These are phyloP conservation scores for Pseudopodoces humilis DNA, from an alignment of 2,113 vertebrate genomes.

Conservation along the genomic window DNA sequence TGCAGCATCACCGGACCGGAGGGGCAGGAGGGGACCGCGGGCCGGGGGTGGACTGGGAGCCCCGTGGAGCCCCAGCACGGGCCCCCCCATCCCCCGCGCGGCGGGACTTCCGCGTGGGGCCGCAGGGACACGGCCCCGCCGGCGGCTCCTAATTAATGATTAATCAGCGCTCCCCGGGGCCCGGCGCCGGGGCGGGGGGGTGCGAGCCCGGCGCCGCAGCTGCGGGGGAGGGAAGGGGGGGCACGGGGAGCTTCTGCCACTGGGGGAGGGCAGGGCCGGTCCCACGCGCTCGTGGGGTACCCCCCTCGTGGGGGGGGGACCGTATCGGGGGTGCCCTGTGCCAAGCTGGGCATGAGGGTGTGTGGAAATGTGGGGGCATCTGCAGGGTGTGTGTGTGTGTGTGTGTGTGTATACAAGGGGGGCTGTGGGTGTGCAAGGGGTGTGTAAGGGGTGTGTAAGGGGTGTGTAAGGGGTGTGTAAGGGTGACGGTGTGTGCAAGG, in stretches of 20 bases:
- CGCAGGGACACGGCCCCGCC: not conserved
- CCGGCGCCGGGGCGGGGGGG: not conserved
- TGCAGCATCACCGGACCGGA: not conserved
- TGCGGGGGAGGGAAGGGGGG: not conserved
- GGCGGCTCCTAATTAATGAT: slow-evolving; percentile 31
- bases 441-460: not conserved
- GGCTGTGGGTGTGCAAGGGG: not conserved
- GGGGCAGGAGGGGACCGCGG: not conserved
- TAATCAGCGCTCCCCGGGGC: slow-evolving; percentile 13
- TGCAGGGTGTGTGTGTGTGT: too few species aligned
- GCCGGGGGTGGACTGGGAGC: not conserved
- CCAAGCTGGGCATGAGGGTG: not conserved
- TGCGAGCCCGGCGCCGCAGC: not conserved
- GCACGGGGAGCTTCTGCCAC: not conserved
- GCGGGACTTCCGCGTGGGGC: not conserved
- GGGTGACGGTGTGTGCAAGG: not conserved
- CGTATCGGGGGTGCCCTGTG: not conserved
- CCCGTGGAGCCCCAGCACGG: not conserved
- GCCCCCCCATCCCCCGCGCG: not conserved
- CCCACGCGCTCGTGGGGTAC: not conserved
- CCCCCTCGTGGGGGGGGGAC: too few species aligned
- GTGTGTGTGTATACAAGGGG: not conserved
- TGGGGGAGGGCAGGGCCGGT: not conserved
- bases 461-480: not conserved
- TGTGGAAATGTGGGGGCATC: not conserved